A percentile compares a stretch with the other conserved stretches of the same genome.
phyloP scores from a whole-genome alignment of 2,797 vertebrate genomes.

The Spheniscus humboldti region DNA sequence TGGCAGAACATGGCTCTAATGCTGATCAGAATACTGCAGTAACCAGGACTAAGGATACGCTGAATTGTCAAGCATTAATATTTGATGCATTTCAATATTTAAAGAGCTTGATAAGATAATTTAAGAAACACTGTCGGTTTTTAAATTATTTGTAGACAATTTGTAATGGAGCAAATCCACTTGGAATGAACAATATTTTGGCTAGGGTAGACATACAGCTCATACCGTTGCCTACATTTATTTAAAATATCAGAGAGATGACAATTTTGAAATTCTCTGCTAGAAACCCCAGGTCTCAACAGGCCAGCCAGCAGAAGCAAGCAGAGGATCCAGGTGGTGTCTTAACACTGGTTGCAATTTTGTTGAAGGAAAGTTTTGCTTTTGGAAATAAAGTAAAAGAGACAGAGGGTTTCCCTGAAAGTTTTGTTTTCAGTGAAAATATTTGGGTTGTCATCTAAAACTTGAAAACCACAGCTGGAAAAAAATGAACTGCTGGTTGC shows the following conservation, averaged over 20 bases:
- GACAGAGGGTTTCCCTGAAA: constrained; percentile 9
- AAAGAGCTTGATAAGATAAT: constrained; percentile 61
- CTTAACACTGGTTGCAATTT: neutral
- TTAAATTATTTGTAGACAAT: constrained; percentile 57
- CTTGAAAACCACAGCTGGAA: constrained; percentile 16
- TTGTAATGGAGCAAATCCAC: constrained; percentile 39
- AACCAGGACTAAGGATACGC: neutral
- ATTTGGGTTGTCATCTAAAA: constrained; percentile 13
- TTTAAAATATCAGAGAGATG: constrained; percentile 19
- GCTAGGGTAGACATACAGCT: neutral
- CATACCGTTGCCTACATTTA: constrained; percentile 5
- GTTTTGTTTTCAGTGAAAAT: constrained; percentile 26
- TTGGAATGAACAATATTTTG: constrained; percentile 39
- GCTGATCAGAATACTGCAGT: neutral
- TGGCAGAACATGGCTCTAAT: neutral
- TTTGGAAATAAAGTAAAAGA: neutral
- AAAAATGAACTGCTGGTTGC: neutral
- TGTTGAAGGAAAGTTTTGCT: neutral
- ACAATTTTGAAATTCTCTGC: neutral
- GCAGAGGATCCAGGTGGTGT: neutral
- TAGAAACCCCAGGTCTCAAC: neutral
- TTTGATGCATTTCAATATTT: constrained; percentile 66
- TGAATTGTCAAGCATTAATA: constrained; percentile 48
- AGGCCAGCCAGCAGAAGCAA: neutral
- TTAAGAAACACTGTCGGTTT: constrained; percentile 52